Percentiles rank a stretch among this genome's conserved stretches.
These are phyloP conservation scores for Rhodeus uyekii DNA, from an alignment of 2,797 vertebrate species.

Conservation along the genomic window DNA sequence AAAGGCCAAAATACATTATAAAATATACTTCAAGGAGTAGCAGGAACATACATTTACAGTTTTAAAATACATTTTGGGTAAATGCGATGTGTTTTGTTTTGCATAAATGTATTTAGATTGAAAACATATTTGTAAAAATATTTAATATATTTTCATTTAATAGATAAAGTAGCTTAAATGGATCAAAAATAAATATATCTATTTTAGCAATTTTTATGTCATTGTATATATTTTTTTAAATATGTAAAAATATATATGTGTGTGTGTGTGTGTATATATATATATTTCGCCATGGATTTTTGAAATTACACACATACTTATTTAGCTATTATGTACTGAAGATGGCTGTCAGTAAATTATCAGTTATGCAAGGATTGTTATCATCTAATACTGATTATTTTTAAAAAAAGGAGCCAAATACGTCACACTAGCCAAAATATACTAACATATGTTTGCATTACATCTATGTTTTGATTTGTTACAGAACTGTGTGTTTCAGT, in stretches of 20 bases:
- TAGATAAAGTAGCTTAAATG: too few relatives aligned
- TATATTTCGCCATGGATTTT: not conserved
- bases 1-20: not conserved
- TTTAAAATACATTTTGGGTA: not conserved
- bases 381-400: not conserved
- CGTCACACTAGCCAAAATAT: not conserved
- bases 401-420: not conserved
- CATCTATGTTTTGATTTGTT: not conserved
- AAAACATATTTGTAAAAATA: not conserved
- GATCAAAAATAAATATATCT: not conserved
- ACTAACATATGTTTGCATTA: not conserved
- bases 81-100: not conserved
- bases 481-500: constrained; percentile 2
- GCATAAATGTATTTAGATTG: not conserved
- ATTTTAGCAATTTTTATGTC: not conserved
- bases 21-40: not conserved
- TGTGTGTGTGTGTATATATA: too few relatives aligned
- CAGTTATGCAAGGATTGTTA: not conserved
- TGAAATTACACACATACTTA: not conserved
- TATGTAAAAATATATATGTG: too few relatives aligned
- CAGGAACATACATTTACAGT: not conserved
- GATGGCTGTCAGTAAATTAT: not conserved
- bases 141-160: too few relatives aligned
- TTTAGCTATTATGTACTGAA: not conserved
- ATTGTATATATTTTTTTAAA: not conserved